Conservation (phyloP, 30 jellyfish, hydroid and myxozoan species). For the Pseudorhiza aurosa region DNA sequence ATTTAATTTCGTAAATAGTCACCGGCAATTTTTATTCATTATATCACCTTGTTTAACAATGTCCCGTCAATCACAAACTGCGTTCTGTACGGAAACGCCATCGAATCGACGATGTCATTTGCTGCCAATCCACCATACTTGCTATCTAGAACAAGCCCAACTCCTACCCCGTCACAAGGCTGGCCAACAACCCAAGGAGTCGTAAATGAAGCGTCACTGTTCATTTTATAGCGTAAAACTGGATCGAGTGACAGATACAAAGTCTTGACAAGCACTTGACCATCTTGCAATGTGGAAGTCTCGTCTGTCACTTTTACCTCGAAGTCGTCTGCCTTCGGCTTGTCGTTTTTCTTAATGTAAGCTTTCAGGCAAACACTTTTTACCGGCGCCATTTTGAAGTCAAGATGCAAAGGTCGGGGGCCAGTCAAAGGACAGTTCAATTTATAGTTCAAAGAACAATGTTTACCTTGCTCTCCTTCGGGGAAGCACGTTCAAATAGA, state of each 20-base stretch:
- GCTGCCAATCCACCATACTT: slow-evolving; percentile 5
- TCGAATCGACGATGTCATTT: slow-evolving; percentile 20
- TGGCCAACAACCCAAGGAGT: slow-evolving; percentile 21
- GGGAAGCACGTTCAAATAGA: not conserved
- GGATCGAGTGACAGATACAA: slow-evolving; percentile 22
- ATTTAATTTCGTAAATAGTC: too few relatives aligned
- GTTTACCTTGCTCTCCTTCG: not conserved
- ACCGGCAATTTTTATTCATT: too few relatives aligned
- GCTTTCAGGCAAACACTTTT: slow-evolving; percentile 26
- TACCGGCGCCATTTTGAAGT: slow-evolving; percentile 13
- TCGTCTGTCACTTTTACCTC: slow-evolving; percentile 27
- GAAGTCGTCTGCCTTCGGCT: slow-evolving; percentile 2
- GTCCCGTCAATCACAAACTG: slow-evolving; percentile 18
- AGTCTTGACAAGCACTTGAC: slow-evolving; percentile 17
- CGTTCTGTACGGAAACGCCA: slow-evolving; percentile 1
- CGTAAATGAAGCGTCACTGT: not conserved
- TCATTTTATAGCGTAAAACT: slow-evolving; percentile 1
- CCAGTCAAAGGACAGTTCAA: not conserved
- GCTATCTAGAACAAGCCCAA: slow-evolving; percentile 20
- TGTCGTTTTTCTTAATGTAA: slow-evolving; percentile 8
- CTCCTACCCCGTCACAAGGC: slow-evolving; percentile 27
- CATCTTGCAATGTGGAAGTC: slow-evolving; percentile 3
- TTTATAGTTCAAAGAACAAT: too few relatives aligned
- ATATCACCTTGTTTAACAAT: slow-evolving; percentile 2
- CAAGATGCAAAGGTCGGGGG: not conserved